A percentile compares a stretch with the other conserved stretches of the same genome.
These are phyloP conservation scores for Ormyrus labotus DNA, from an alignment of 2,888 invertebrate species.

Conservation along the genomic window DNA sequence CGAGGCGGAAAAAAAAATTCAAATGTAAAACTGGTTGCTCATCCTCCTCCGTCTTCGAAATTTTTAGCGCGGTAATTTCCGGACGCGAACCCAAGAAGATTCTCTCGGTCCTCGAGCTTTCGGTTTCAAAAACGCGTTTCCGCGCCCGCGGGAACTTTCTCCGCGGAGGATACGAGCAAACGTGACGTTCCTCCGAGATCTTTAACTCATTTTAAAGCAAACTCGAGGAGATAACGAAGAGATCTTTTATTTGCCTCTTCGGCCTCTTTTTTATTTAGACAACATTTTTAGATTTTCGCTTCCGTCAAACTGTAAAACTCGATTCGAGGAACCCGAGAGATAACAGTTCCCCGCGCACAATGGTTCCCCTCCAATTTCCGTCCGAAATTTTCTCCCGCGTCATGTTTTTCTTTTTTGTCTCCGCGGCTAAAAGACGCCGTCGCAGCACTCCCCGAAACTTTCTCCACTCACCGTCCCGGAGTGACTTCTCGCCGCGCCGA, in stretches of 20 bases:
- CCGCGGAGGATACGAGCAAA: slow-evolving; percentile 5
- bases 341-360: neutral
- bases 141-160: slow-evolving; percentile 13
- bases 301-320: slow-evolving; percentile 7
- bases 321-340: neutral
- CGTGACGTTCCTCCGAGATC: slow-evolving; percentile 14
- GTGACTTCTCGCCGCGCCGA: too few species aligned
- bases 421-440: neutral
- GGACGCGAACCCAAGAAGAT: too few species aligned
- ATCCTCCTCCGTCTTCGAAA: too few species aligned
- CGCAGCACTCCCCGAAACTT: slow-evolving; percentile 11
- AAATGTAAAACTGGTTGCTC: too few species aligned
- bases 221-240: slow-evolving; percentile 36
- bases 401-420: neutral
- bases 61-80: too few species aligned
- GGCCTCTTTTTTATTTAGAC: slow-evolving; percentile 25
- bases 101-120: too few species aligned
- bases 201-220: slow-evolving; percentile 31
- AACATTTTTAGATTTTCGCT: slow-evolving; percentile 38
- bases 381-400: neutral
- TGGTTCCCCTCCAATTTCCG: neutral
- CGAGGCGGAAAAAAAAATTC: too few species aligned
- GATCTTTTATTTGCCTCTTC: slow-evolving; percentile 15
- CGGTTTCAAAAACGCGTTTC: too few species aligned
- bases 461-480: neutral